These are phyloP conservation scores for Ericerus pela DNA, from an alignment of 1,140 invertebrate species.

Conservation along the genomic window DNA sequence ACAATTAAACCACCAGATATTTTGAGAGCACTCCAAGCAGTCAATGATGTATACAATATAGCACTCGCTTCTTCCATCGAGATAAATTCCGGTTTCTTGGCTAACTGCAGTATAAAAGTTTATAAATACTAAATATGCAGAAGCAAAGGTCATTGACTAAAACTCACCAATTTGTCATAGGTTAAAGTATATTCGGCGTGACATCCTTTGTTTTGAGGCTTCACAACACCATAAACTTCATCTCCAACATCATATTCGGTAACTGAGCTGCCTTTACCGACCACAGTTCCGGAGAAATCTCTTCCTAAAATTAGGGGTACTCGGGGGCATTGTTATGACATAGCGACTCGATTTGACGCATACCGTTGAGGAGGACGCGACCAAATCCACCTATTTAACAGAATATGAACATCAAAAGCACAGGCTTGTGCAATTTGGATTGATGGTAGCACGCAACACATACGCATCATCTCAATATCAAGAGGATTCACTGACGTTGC, in stretches of 20 bases:
- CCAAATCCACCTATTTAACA: slow-evolving; percentile 56
- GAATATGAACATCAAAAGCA: too few species aligned
- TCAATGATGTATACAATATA: slow-evolving; percentile 65
- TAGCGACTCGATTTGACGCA: slow-evolving; percentile 35
- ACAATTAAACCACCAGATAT: slow-evolving; percentile 44
- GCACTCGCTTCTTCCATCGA: slow-evolving; percentile 53
- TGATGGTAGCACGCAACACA: too few species aligned
- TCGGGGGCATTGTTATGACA: slow-evolving; percentile 32
- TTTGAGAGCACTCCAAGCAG: slow-evolving; percentile 65
- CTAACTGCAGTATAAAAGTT: slow-evolving; percentile 41
- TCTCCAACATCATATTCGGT: slow-evolving; percentile 42
- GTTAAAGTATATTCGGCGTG: slow-evolving; percentile 60
- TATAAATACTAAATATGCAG: too few species aligned
- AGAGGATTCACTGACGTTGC: slow-evolving; percentile 83
- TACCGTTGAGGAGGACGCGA: slow-evolving; percentile 43
- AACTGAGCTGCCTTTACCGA: slow-evolving; percentile 54
- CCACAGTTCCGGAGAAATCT: slow-evolving; percentile 67
- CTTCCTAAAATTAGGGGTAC: slow-evolving; percentile 71
- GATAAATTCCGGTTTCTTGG: slow-evolving; percentile 48
- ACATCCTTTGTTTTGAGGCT: slow-evolving; percentile 49
- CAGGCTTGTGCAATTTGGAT: too few species aligned
- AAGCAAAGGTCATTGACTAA: slow-evolving; percentile 15
- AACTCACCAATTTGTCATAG: slow-evolving; percentile 43
- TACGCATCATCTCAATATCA: slow-evolving; percentile 71
- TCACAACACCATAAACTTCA: slow-evolving; percentile 64